Percentiles rank a stretch among this genome's conserved stretches.
These are phyloP conservation scores for Syrista parreyssii DNA, from an alignment of 2,888 invertebrate genomes.

Conservation along the genomic window DNA sequence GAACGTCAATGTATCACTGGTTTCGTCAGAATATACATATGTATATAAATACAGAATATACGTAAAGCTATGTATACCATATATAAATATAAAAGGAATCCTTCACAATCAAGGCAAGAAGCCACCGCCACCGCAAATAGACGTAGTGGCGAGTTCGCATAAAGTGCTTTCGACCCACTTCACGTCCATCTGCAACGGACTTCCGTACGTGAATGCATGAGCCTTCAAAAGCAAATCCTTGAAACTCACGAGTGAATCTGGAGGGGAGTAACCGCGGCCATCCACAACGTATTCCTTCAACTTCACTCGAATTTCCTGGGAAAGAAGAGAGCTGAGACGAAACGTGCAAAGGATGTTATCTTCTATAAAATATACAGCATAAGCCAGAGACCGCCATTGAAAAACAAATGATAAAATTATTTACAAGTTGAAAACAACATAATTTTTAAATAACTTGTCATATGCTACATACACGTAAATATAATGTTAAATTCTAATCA, in stretches of 20 bases:
- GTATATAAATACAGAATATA: neutral
- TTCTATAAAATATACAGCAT: neutral
- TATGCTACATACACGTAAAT: neutral
- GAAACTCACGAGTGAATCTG: neutral
- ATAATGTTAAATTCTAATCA: neutral
- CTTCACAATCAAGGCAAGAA: neutral
- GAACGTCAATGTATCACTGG: neutral
- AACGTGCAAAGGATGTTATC: neutral
- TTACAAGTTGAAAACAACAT: neutral
- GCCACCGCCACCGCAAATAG: neutral
- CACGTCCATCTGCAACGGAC: neutral
- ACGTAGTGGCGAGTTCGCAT: neutral
- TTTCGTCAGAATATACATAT: neutral
- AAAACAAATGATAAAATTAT: neutral
- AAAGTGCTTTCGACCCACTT: conserved; percentile 5
- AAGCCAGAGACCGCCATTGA: neutral
- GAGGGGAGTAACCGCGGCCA: neutral
- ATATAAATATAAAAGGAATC: neutral
- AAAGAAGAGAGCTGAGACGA: neutral
- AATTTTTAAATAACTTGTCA: neutral
- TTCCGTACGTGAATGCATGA: neutral
- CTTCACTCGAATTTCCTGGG: neutral
- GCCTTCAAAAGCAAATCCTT: neutral
- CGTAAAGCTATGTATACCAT: neutral
- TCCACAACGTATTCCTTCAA: neutral